Conservation (phyloP, 2,113 vertebrate species). For the Sander vitreus region DNA sequence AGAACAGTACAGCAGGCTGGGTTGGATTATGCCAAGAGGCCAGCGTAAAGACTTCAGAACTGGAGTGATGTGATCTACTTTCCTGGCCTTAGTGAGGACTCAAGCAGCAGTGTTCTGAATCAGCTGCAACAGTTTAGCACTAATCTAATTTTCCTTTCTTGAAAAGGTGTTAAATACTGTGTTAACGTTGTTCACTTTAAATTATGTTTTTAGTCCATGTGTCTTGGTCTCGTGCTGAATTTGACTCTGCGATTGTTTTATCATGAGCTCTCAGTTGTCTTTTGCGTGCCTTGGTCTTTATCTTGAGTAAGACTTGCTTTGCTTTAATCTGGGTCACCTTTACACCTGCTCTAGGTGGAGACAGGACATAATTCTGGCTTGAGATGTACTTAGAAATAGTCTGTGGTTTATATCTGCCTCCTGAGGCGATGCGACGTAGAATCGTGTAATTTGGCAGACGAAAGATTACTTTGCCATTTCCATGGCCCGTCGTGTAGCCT, state of each 20-base stretch:
- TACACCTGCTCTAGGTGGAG: neutral
- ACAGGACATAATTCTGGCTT: neutral
- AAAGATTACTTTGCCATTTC: conserved; percentile 45
- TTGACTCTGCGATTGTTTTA: neutral
- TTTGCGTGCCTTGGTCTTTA: neutral
- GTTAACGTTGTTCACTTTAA: neutral
- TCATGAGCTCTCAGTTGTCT: neutral
- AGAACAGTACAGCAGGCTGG: too few relatives aligned
- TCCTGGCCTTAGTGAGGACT: too few relatives aligned
- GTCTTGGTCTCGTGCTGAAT: neutral
- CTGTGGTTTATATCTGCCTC: conserved; percentile 1
- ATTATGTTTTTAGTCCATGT: neutral
- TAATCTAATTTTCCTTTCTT: neutral
- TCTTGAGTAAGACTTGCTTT: neutral
- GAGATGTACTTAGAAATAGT: neutral
- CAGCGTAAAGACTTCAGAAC: too few relatives aligned
- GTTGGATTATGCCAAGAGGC: too few relatives aligned
- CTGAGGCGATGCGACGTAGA: neutral
- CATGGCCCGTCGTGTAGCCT: neutral
- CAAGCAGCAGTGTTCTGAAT: too few relatives aligned
- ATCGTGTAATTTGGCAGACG: conserved; percentile 14
- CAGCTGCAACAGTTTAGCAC: neutral
- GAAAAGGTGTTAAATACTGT: neutral
- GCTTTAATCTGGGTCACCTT: neutral
- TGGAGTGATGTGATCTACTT: too few relatives aligned